Evolutionary conservation across 2,113 vertebrate species (phyloP), one percentile per base, ranked within the genome.

Genomic region (Lutjanus erythropterus): DNA sequence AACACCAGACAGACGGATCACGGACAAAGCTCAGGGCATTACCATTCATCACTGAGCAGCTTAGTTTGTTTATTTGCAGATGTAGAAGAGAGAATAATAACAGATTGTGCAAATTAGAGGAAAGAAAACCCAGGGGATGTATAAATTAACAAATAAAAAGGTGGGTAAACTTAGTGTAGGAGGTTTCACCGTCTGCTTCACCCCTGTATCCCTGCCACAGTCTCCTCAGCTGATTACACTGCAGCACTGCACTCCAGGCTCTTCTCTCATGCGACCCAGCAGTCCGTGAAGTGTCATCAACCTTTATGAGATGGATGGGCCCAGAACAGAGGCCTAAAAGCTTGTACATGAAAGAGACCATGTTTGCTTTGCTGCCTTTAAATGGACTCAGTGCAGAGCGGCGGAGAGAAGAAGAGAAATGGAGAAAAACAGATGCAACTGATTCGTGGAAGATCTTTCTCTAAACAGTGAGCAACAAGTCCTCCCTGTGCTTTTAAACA

Each of bases 401-500:
- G 76, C 8, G 65, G 67, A 83, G 74, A 75, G 71, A 44, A 53
- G 47, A 47, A 78, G 69, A 69, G 75, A 68, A 55, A 58, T 59
- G 72, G 66, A 77, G 49, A 55, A 72, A 78, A 88, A 82, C 78
- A 83, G 87, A 83, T 69, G 84, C 86, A 80, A 65, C 78, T 64
- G 78, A 84, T 89, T 89, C 21, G 41, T 84, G 78, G 81, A 84
- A 84, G 89, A 75, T 56, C 77, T 82, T 92, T 91, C 88, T 94
- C 86, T 91, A 91, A 94, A 95, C 91, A 94, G 81, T 73, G 84
- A 89, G 88, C 89, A 83, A 74, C 89, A 71, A 87, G 91, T 93
- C 91, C 91, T 94, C 93, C 94, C 90, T 88, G 80, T 76, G 89
- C 93, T 95, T 94, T 93, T 92, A 93, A 91, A 93, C 88, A 85